Evolutionary conservation across 2,888 invertebrate species (phyloP), one percentile per base, ranked within the genome.

Genomic region (Colostygia pectinataria): DNA sequence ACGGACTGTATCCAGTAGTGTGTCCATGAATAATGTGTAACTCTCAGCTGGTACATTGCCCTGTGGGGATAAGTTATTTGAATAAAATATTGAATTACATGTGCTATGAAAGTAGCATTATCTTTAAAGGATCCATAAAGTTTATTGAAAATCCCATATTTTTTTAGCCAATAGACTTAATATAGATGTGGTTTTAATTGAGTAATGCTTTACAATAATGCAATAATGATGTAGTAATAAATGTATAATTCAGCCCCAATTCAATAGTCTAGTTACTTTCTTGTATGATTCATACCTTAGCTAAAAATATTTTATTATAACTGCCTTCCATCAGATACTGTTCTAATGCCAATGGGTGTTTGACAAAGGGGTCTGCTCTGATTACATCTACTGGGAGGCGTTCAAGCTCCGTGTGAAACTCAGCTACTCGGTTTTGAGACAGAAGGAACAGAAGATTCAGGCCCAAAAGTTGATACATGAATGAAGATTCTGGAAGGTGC

Each of bases 241-340:
- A n/a, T n/a, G n/a, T n/a, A n/a, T n/a, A n/a, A n/a, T n/a, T n/a
- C n/a, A n/a, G 4, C 15, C 2, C 4, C 2, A 15, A 15, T 15
- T 15, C 15, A 15, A 3, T 15, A 3, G 15, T 3, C n/a, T 3
- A 15, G 15, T 15, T 15, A 3, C 4, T 3, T 4, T 9, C 10
- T 25, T 31, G 3, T 2, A 24, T 4, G n/a, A 24, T 8, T 9
- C 25, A 18, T 27, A 92, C 95, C 84, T 97, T 96, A 0, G 97
- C 97, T 63, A 97, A 91, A 75, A 98, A 98, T 45, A 98, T 96
- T 87, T 99, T 99, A 79, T 99, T 99, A 77, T 99, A 99, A 62
- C 98, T 97, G 36, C 99, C 99, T 81, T 99, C 99, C 99, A 99
- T 99, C 43, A 99, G 92, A 80, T 98, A 99, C 80, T 99, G 99